These are phyloP conservation scores for Craniophora ligustri DNA, from an alignment of 2,888 invertebrate genomes.

Conservation along the genomic window DNA sequence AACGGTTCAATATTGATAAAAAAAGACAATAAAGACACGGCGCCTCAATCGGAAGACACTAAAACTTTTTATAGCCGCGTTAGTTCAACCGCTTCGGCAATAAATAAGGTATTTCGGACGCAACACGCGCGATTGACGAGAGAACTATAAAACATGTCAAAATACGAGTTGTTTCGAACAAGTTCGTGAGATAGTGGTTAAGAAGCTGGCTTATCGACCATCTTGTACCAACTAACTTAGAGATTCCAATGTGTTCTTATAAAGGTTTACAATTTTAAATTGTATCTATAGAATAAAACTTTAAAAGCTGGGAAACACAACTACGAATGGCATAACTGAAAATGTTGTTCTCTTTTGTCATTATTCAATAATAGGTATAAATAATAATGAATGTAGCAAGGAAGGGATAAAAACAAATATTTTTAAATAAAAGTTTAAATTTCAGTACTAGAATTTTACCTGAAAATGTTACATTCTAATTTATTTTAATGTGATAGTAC, in stretches of 20 bases:
- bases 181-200: constrained; percentile 29
- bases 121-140: constrained; percentile 42
- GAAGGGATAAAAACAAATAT: too few relatives aligned
- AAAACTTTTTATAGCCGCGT: constrained; percentile 48
- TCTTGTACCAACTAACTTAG: constrained; percentile 13
- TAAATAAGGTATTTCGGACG: constrained; percentile 52
- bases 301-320: too few relatives aligned
- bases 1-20: constrained; percentile 56
- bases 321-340: too few relatives aligned
- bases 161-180: constrained; percentile 34
- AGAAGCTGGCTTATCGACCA: constrained; percentile 30
- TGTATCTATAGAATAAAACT: not conserved
- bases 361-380: not conserved
- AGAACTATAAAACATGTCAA: constrained; percentile 47
- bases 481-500: too few relatives aligned
- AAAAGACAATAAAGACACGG: constrained; percentile 47
- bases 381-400: constrained; percentile 1
- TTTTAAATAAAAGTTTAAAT: too few relatives aligned
- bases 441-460: too few relatives aligned
- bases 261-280: constrained; percentile 2
- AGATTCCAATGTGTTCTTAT: constrained; percentile 4
- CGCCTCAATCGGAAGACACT: constrained; percentile 54
- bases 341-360: too few relatives aligned
- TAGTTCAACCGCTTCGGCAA: constrained; percentile 49
- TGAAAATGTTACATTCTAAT: too few relatives aligned